A percentile compares a stretch with the other conserved stretches of the same genome.
These are phyloP conservation scores for Lota lota DNA, from an alignment of 2,113 vertebrate species.

Conservation along the genomic window DNA sequence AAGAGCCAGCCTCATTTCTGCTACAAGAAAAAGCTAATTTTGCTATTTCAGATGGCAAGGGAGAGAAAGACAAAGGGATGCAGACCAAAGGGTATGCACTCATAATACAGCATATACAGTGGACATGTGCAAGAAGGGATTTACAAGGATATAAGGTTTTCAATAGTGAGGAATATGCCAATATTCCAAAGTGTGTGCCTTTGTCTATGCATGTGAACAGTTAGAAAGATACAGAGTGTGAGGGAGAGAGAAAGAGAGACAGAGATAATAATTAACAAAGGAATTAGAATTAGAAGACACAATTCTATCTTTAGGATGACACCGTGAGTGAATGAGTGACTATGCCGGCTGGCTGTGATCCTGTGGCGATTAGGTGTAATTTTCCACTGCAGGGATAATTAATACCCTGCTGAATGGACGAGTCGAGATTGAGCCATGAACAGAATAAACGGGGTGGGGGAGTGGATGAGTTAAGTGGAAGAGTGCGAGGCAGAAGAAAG, in stretches of 20 bases:
- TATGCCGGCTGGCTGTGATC: conserved; percentile 30
- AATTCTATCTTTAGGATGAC: conserved; percentile 24
- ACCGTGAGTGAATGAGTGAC: conserved; percentile 40
- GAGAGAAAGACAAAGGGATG: conserved; percentile 50
- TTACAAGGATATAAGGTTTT: conserved; percentile 51
- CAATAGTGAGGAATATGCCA: conserved; percentile 28
- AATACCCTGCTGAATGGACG: conserved; percentile 47
- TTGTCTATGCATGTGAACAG: neutral
- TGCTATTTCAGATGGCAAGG: conserved; percentile 51
- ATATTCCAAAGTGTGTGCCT: neutral
- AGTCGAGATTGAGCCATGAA: conserved; percentile 23
- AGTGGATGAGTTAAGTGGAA: neutral
- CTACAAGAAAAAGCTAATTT: conserved; percentile 61
- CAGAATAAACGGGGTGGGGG: neutral
- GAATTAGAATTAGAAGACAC: conserved; percentile 19
- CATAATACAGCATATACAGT: conserved; percentile 38
- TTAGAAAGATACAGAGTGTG: conserved; percentile 8
- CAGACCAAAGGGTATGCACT: conserved; percentile 49
- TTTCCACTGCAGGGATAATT: conserved; percentile 53
- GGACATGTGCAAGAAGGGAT: conserved; percentile 50
- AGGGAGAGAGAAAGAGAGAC: conserved; percentile 25
- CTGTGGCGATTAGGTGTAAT: conserved; percentile 40
- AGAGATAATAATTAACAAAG: conserved; percentile 18
- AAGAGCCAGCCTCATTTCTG: conserved; percentile 50
- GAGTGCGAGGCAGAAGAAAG: conserved; percentile 15